Conservation (phyloP, 2,888 invertebrate genomes). For the Linhomoeus sp. region DNA sequence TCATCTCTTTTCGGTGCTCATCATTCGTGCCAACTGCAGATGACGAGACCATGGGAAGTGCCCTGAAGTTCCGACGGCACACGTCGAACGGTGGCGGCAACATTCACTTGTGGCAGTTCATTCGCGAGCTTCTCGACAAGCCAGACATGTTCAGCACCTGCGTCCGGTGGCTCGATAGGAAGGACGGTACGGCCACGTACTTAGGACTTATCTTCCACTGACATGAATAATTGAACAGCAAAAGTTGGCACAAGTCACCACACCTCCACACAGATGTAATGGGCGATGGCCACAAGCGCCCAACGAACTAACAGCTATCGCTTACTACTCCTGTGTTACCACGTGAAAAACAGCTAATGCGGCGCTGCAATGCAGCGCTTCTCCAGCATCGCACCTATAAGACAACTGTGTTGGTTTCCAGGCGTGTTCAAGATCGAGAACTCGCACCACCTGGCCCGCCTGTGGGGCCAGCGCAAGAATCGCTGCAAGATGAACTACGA, state of each 20-base stretch:
- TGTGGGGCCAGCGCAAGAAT: slow-evolving; percentile 96
- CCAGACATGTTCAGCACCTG: slow-evolving; percentile 74
- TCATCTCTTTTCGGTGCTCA: background rate
- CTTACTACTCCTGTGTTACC: too few species aligned
- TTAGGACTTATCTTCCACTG: too few species aligned
- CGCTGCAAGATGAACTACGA: slow-evolving; percentile 99
- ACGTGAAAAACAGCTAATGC: too few species aligned
- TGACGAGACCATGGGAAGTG: background rate
- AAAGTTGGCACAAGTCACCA: too few species aligned
- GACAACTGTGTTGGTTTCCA: slow-evolving; percentile 8
- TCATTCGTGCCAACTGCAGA: background rate
- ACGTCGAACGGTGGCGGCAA: slow-evolving; percentile 9
- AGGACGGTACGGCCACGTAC: slow-evolving; percentile 41
- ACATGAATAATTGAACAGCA: too few species aligned
- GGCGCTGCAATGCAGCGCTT: too few species aligned
- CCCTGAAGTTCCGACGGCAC: background rate
- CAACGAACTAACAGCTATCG: too few species aligned
- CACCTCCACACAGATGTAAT: too few species aligned
- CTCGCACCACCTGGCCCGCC: slow-evolving; percentile 80
- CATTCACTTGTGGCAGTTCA: slow-evolving; percentile 95
- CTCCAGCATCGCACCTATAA: too few species aligned
- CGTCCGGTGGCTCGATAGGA: slow-evolving; percentile 88
- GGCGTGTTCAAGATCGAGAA: slow-evolving; percentile 91
- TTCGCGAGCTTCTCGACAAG: slow-evolving; percentile 74
- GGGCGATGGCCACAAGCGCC: too few species aligned